These are phyloP conservation scores for Clistopyga incitator DNA, from an alignment of 2,888 invertebrate species.

Conservation along the genomic window DNA sequence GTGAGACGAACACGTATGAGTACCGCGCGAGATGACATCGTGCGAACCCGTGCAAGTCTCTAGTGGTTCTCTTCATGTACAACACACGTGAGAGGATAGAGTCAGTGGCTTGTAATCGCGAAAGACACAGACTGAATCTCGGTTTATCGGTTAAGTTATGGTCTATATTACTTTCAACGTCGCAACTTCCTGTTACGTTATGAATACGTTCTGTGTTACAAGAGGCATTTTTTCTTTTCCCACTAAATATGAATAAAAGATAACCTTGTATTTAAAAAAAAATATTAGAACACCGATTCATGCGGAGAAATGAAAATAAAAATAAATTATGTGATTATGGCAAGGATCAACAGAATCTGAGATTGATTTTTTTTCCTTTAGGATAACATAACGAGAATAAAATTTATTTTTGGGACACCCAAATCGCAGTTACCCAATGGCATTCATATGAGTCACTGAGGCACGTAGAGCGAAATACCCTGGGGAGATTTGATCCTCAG, in stretches of 20 bases:
- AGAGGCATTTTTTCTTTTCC: constrained; percentile 12
- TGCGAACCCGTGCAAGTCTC: constrained; percentile 77
- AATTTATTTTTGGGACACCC: constrained; percentile 40
- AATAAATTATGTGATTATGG: neutral
- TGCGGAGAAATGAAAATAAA: neutral
- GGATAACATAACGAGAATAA: constrained; percentile 21
- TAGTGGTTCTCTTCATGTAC: constrained; percentile 68
- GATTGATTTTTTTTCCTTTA: neutral
- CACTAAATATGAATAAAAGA: constrained; percentile 21
- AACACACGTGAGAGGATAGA: constrained; percentile 25
- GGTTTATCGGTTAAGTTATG: constrained; percentile 31
- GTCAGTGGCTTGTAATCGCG: constrained; percentile 23
- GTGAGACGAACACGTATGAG: constrained; percentile 64
- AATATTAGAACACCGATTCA: constrained; percentile 8
- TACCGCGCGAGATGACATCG: constrained; percentile 71
- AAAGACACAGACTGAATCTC: constrained; percentile 23
- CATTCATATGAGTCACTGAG: neutral
- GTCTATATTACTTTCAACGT: constrained; percentile 46
- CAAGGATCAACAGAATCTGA: neutral
- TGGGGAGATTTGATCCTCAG: constrained; percentile 34
- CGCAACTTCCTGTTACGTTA: constrained; percentile 43
- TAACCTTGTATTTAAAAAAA: constrained; percentile 12
- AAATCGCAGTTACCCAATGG: constrained; percentile 20
- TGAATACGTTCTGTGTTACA: constrained; percentile 8
- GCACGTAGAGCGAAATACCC: neutral